These are phyloP conservation scores for Arvicola amphibius DNA, from an alignment of 2,797 vertebrate genomes.

Conservation along the genomic window DNA sequence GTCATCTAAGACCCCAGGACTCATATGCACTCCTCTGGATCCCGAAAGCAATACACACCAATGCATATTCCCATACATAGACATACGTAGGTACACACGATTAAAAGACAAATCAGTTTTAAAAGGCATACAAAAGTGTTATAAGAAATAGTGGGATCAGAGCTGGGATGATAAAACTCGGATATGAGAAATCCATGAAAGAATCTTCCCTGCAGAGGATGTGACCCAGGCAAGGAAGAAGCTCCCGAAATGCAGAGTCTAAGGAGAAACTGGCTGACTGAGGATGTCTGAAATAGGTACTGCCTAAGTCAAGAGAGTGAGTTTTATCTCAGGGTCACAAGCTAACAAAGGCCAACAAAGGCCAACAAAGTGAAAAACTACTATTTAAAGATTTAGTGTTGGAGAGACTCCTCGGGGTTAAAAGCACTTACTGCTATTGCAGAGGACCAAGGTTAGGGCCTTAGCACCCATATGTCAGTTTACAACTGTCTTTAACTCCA, in stretches of 20 bases:
- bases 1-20: neutral
- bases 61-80: neutral
- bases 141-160: neutral
- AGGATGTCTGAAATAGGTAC: neutral
- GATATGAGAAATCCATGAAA: neutral
- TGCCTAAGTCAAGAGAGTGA: neutral
- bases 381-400: neutral
- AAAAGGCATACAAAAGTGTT: neutral
- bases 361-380: neutral
- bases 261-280: neutral
- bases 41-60: neutral
- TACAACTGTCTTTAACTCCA: neutral
- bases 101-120: neutral
- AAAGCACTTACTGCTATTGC: neutral
- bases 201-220: neutral
- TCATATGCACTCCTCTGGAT: neutral
- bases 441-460: neutral
- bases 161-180: neutral
- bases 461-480: neutral
- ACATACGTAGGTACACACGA: neutral
- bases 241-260: neutral
- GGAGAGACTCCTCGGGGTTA: too few relatives aligned
- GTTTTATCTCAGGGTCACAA: neutral
- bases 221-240: neutral
- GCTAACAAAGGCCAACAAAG: neutral